These are phyloP conservation scores for Cephalopholis sonnerati DNA, from an alignment of 2,113 vertebrate genomes.

Conservation along the genomic window DNA sequence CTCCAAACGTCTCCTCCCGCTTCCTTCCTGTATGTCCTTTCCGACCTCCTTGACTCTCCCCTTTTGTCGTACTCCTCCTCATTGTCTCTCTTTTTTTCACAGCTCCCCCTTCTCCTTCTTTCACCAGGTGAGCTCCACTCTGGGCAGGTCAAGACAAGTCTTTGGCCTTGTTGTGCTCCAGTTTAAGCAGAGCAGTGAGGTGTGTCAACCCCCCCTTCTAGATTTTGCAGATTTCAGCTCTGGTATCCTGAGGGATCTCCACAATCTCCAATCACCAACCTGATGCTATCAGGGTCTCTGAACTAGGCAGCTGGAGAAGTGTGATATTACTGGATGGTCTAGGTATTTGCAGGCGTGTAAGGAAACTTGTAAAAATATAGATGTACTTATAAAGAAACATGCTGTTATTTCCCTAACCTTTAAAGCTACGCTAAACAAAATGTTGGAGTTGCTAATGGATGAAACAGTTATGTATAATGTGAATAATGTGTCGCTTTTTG, in stretches of 20 bases:
- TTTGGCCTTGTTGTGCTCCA: conserved; percentile 47
- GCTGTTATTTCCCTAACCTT: background rate
- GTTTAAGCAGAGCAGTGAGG: conserved; percentile 50
- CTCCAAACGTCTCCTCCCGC: too few species aligned
- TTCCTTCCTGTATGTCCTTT: conserved; percentile 5
- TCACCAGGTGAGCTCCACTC: conserved; percentile 53
- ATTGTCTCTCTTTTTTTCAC: background rate
- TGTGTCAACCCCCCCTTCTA: conserved; percentile 35
- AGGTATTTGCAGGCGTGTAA: background rate
- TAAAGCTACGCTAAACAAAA: background rate
- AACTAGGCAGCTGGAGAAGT: background rate
- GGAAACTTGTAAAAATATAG: background rate
- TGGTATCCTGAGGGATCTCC: conserved; percentile 9
- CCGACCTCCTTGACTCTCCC: background rate
- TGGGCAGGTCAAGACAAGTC: conserved; percentile 69
- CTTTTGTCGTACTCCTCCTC: background rate
- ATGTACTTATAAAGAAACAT: background rate
- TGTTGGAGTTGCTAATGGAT: background rate
- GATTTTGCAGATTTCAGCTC: conserved; percentile 29
- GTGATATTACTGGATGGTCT: background rate
- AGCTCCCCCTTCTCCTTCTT: conserved; percentile 9
- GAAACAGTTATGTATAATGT: background rate
- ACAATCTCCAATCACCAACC: conserved; percentile 20
- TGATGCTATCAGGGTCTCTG: conserved; percentile 22
- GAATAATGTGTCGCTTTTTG: background rate